Evolutionary conservation across 2,113 vertebrate genomes (phyloP), one percentile per base, ranked within the genome.

Genomic region (Nesospiza acunhae): DNA sequence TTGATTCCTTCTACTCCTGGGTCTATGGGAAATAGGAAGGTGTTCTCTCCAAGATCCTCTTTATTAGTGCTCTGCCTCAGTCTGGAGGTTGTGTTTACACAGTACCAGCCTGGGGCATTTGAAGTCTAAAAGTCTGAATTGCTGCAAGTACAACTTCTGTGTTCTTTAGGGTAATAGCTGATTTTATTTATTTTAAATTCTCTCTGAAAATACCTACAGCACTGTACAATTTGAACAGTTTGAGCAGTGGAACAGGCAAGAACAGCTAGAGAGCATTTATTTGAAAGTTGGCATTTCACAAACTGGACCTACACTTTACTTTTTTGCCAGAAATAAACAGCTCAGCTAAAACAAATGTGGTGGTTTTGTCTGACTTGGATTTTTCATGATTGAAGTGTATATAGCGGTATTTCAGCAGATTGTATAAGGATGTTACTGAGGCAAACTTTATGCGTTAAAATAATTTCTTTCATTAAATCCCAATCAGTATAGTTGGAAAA

Each of bases 331-430:
- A 79, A 95, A 79, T 37, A 83, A 78, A 62, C 15, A 50, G 67
- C 18, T 31, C 37, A 63, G 21, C 21, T 84, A 72, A 88, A 90
- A 63, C 4, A 46, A 66, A 59, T 9, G 7, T 37, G 11, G 3
- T 0, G 0, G 0, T 9, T 73, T 84, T 64, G 14, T 69, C 30
- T 64, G 17, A 8, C 42, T 70, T 60, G 17, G 7, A 1, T 4
- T 35, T 63, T 69, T 52, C 28, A 28, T 4, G 14, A 64, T 5
- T 79, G 33, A 76, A 35, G 27, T 44, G 10, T 37, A 20, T 47
- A 6, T 41, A 37, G 47, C 35, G 22, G 17, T 62, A 64, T 66
- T 42, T 69, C 41, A 30, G 35, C 26, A 28, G 11, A 21, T 66
- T 19, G 22, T 20, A 12, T 19, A 47, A 93, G 17, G 18, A 39